Base-by-base conservation (phyloP, 2,113 vertebrate species). In the Labeo rohita region DNA sequence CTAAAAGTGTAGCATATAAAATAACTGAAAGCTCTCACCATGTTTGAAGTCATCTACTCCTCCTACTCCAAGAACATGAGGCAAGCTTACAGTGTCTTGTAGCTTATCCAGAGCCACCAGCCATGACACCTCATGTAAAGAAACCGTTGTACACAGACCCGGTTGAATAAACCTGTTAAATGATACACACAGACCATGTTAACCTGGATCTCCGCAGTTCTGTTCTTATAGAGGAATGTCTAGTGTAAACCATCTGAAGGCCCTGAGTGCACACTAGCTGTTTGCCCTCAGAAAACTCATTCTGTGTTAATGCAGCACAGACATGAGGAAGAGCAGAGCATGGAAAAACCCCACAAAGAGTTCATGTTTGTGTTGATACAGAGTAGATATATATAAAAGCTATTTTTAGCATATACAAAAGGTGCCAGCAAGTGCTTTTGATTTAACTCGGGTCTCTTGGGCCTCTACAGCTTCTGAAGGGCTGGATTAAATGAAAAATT, bases 161-260 rank as follows among this genome's bases (percentile, higher is more conserved):
- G 3, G 23, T 34, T 66, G 63, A 66, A 66, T 34, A 66, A 28
- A 66, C 11, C 23, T 66, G 18, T 73, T 45, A 43, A 72, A 45
- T 45, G 43, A 49, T 72, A 45, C 23, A 56, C 34, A 36, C 16
- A 72, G 56, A 80, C 54, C 47, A 56, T 43, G 18, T 23, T 50
- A 50, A 75, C 72, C 2, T n/a, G 15, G 13, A 2, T 45, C 56
- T 63, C 49, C 12, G 23, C 28, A 77, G 79, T 76, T 43, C 21
- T 28, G 45, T 4, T 68, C n/a, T 84, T 87, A 56, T 82, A 74
- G 34, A 65, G 61, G 84, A 90, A 90, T 88, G 81, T 84, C 52
- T 75, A 84, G 56, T 54, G 74, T 86, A 90, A 89, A 87, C 86
- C 78, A 77, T 75, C 81, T 66, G 81, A 84, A 84, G 88, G 56